Base-by-base conservation (phyloP, 2,113 vertebrate species). In the Propithecus coquereli region DNA sequence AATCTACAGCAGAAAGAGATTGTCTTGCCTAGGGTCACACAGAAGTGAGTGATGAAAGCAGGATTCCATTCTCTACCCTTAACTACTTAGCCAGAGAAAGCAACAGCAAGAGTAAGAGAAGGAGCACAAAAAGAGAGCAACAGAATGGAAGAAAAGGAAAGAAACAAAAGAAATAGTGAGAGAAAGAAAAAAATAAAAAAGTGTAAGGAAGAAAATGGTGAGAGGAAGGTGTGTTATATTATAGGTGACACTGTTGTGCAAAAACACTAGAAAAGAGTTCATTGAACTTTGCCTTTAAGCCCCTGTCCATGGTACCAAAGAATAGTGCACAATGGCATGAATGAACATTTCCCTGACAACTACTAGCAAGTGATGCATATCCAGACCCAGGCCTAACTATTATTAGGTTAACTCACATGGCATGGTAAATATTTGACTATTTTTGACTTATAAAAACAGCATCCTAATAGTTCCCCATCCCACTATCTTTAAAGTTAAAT, bases 361-460 rank as follows among this genome's bases (percentile, higher is more conserved):
- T 54, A 52, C 30, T 79, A 83, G 27, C 32, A 18, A 87, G 8
- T 83, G 54, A 27, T 45, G 3, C 76, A 52, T 32, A 87, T 40
- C 40, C 66, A n/a, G 45, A 66, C 37, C 4, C n/a, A 93, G 43
- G 2, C 2, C 23, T 83, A 80, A n/a, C n/a, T 94, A 12, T 70
- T 83, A 92, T 40, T 85, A 76, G 37, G 34, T 34, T 81, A 61
- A 70, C 14, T 20, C 6, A 57, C 34, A 65, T 23, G 27, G 93
- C 92, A 90, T 20, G 74, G 25, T 20, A 54, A 65, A 47, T 61
- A 66, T 77, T 59, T 87, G 40, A 84, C 63, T 34, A 92, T 57
- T 81, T 91, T 95, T 88, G 13, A 47, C 25, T 32, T 57, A 86
- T 13, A 77, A 82, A 95, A 85, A 87, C 40, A 95, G 14, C 47